phyloP scores from a whole-genome alignment of 2,113 vertebrate species.

The Myiozetetes cayanensis region DNA sequence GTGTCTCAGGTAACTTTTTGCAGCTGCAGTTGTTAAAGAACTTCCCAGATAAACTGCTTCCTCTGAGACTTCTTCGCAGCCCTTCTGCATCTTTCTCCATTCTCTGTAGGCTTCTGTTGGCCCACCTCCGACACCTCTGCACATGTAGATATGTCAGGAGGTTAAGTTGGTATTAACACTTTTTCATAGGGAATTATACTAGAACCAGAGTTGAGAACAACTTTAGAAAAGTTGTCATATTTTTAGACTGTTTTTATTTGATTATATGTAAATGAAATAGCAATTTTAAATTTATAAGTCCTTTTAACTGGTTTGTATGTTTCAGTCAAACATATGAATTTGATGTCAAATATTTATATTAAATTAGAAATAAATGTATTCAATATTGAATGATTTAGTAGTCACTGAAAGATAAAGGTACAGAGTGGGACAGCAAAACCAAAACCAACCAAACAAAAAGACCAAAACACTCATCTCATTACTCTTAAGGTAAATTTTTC shows the following conservation, averaged over 20 bases:
- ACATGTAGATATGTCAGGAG: background rate
- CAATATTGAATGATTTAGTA: background rate
- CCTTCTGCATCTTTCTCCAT: no score
- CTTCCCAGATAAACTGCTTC: no score
- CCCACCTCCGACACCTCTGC: no score
- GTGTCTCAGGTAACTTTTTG: no score
- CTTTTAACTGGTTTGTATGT: background rate
- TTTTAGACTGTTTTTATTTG: background rate
- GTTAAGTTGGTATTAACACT: background rate
- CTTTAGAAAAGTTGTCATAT: background rate
- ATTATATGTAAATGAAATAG: background rate
- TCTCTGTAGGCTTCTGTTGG: no score
- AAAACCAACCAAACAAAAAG: background rate
- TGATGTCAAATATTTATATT: background rate
- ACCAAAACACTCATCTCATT: background rate
- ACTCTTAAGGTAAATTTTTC: background rate
- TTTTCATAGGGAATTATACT: background rate
- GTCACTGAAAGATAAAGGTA: background rate
- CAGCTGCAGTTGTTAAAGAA: no score
- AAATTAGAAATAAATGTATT: background rate
- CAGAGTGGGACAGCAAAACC: background rate
- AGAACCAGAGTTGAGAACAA: background rate
- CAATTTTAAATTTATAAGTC: background rate
- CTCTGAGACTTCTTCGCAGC: no score
- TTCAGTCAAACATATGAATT: background rate